These are phyloP conservation scores for Taenioides sp. DNA, from an alignment of 2,797 vertebrate genomes.

Conservation along the genomic window DNA sequence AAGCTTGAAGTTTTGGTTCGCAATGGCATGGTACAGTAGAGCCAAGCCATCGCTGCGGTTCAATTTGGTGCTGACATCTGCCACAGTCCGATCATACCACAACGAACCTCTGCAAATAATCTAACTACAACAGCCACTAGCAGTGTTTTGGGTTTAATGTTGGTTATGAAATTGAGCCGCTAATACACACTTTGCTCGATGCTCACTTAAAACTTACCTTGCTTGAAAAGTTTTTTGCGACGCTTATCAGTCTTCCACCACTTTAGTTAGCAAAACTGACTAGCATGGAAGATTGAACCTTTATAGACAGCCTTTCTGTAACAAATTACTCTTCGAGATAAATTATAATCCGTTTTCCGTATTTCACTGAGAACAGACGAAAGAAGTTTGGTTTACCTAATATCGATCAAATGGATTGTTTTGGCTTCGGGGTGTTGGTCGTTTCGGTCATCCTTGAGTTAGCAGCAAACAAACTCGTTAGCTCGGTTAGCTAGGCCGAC, in stretches of 20 bases:
- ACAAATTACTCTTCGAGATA: neutral
- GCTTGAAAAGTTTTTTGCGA: slow-evolving; percentile 65
- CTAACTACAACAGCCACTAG: neutral
- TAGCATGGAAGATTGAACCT: slow-evolving; percentile 35
- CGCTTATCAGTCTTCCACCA: slow-evolving; percentile 54
- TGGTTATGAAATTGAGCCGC: neutral
- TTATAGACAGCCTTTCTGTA: slow-evolving; percentile 23
- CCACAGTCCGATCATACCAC: slow-evolving; percentile 18
- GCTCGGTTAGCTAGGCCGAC: slow-evolving; percentile 68
- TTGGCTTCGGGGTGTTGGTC: slow-evolving; percentile 31
- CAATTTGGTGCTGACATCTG: slow-evolving; percentile 40
- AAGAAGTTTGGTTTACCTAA: slow-evolving; percentile 26
- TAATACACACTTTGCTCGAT: neutral
- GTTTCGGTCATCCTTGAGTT: slow-evolving; percentile 57
- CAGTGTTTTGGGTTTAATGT: accelerated
- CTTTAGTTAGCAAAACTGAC: slow-evolving; percentile 60
- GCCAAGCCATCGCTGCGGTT: slow-evolving; percentile 28
- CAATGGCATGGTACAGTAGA: neutral
- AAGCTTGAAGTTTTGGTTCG: neutral
- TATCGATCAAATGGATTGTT: slow-evolving; percentile 18
- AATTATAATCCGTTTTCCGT: neutral
- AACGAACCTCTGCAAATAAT: slow-evolving; percentile 11
- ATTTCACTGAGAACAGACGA: neutral
- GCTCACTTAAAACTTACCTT: slow-evolving; percentile 34
- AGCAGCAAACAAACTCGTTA: slow-evolving; percentile 60